These are phyloP conservation scores for Aplidium turbinatum DNA, from an alignment of 23 tunicate genomes.

Conservation along the genomic window DNA sequence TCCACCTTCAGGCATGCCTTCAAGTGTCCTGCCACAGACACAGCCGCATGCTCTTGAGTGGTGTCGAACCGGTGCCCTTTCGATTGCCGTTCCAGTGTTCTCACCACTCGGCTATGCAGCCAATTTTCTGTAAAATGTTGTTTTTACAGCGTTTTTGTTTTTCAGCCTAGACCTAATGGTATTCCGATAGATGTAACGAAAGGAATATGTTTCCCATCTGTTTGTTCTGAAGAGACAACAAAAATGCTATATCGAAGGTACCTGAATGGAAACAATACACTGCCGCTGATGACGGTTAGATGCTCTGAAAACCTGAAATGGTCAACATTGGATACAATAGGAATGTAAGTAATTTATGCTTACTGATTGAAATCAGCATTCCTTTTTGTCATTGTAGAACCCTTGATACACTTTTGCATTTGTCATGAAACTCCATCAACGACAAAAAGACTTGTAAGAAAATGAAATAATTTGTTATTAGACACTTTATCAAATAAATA, in stretches of 20 bases:
- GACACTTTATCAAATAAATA: no score
- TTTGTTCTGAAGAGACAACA: slow-evolving; percentile 12
- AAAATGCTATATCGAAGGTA: not conserved
- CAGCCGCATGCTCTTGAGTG: no score
- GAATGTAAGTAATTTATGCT: slow-evolving; percentile 23
- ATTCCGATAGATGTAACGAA: slow-evolving; percentile 45
- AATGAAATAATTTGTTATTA: no score
- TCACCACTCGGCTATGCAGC: not conserved
- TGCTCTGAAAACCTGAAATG: slow-evolving; percentile 8
- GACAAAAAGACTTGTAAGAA: no score
- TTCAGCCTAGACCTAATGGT: slow-evolving; percentile 26
- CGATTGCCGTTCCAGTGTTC: no score
- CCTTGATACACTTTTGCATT: no score
- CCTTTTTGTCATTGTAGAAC: no score
- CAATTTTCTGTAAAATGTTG: not conserved
- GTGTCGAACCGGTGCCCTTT: no score
- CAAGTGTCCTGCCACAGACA: no score
- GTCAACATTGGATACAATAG: slow-evolving; percentile 3
- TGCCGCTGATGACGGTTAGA: not conserved
- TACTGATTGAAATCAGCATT: no score
- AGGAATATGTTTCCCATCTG: slow-evolving; percentile 59
- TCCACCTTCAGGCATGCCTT: no score
- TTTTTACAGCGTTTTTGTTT: not conserved
- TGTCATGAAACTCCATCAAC: no score
- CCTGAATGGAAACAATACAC: not conserved